phyloP scores from a whole-genome alignment of 1,140 invertebrate species.

The Teleopsis dalmanni region DNA sequence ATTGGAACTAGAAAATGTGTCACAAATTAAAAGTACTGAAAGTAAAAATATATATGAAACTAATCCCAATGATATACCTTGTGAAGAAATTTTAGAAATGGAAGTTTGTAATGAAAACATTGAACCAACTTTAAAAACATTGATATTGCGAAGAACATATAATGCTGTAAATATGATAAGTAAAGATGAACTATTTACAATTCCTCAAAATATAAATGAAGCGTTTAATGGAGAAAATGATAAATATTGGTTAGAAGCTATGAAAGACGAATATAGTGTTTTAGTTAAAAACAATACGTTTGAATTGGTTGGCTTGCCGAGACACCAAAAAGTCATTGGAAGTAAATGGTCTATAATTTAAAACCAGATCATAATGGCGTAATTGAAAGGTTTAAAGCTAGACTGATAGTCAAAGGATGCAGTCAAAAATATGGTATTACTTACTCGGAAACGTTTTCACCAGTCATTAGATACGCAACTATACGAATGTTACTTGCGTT shows the following conservation, averaged over 20 bases:
- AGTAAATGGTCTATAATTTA: constrained; percentile 5
- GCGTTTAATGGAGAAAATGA: background rate
- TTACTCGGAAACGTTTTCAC: constrained; percentile 41
- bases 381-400: constrained; percentile 33
- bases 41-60: too few species aligned
- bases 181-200: too few species aligned
- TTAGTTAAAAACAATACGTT: constrained; percentile 13
- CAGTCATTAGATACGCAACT: constrained; percentile 32
- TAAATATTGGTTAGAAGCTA: constrained; percentile 18
- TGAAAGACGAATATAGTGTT: constrained; percentile 17
- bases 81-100: too few species aligned
- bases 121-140: too few species aligned
- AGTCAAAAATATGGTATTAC: constrained; percentile 31
- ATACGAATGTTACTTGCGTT: constrained; percentile 40
- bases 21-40: too few species aligned
- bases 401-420: constrained; percentile 42
- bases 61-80: too few species aligned
- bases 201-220: background rate
- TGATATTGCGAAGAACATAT: too few species aligned
- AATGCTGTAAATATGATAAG: too few species aligned
- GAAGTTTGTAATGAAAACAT: too few species aligned
- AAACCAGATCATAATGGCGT: constrained; percentile 5
- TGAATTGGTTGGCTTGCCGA: constrained; percentile 6
- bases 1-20: background rate
- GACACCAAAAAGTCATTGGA: background rate